phyloP scores from a whole-genome alignment of 2,113 vertebrate genomes.

The Hippocampus mohnikei region DNA sequence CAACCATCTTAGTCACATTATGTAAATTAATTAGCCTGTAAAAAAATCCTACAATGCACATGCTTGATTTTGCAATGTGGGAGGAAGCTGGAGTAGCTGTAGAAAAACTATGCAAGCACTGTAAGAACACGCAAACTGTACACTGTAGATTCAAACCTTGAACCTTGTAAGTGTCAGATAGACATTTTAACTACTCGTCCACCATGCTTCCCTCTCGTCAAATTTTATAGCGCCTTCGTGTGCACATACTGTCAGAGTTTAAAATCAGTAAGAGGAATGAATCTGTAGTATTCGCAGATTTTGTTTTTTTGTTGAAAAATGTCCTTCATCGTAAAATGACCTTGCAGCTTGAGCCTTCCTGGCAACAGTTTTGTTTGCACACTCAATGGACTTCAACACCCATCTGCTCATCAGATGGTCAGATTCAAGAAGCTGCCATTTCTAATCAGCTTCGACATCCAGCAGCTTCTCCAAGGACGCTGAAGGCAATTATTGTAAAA shows the following conservation, averaged over 20 bases:
- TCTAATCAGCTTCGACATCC: constrained; percentile 53
- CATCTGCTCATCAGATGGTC: constrained; percentile 45
- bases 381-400: constrained; percentile 25
- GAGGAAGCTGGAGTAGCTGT: no score
- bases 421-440: constrained; percentile 43
- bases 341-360: constrained; percentile 1
- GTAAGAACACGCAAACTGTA: no score
- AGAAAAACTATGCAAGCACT: no score
- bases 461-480: constrained; percentile 55
- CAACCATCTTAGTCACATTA: no score
- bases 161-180: neutral
- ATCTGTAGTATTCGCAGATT: neutral
- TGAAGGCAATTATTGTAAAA: constrained; percentile 70
- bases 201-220: neutral
- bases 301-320: neutral
- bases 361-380: constrained; percentile 18
- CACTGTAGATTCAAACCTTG: neutral
- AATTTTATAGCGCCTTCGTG: neutral
- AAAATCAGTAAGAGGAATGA: neutral
- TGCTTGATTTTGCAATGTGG: no score
- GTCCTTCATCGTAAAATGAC: constrained; percentile 12
- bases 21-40: no score
- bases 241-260: neutral
- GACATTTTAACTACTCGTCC: neutral
- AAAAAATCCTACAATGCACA: no score